A percentile compares a stretch with the other conserved stretches of the same genome.
These are phyloP conservation scores for Steatocranus sp. DNA, from an alignment of 2,797 vertebrate genomes.

Conservation along the genomic window DNA sequence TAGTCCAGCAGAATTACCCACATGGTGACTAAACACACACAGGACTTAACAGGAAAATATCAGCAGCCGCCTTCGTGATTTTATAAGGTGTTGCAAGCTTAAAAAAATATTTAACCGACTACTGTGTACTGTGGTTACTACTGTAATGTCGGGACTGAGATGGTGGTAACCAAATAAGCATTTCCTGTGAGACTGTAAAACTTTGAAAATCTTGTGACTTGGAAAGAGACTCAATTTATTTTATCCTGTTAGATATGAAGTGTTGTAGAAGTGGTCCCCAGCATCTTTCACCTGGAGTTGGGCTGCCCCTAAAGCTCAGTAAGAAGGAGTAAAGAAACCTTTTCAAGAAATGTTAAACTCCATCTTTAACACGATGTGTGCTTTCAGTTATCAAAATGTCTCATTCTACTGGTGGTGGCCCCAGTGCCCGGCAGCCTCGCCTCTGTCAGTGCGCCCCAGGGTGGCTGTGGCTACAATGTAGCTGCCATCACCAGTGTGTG, in stretches of 20 bases:
- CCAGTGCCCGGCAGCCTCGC: not conserved
- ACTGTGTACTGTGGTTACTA: slow-evolving; percentile 2
- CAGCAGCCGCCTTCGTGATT: slow-evolving; percentile 15
- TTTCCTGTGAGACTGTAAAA: not conserved
- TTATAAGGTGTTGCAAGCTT: not conserved
- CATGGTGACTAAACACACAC: slow-evolving; percentile 33
- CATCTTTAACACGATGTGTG: not conserved
- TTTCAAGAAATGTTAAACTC: not conserved
- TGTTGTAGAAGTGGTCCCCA: not conserved
- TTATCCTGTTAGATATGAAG: not conserved
- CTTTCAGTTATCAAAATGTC: not conserved
- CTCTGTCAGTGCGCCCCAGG: not conserved
- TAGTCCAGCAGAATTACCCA: slow-evolving; percentile 43
- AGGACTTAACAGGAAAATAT: slow-evolving; percentile 31
- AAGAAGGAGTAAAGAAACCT: not conserved
- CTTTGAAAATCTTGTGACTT: not conserved
- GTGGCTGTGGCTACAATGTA: not conserved
- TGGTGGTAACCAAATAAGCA: not conserved
- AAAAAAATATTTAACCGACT: not conserved
- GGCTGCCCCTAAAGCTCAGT: not conserved
- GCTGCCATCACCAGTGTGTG: not conserved
- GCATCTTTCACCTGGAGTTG: not conserved
- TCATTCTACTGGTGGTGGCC: not conserved
- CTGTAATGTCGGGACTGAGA: not conserved
- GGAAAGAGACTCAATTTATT: not conserved